Conservation (phyloP, 2,888 invertebrate genomes). For the Metallyticus violacea region DNA sequence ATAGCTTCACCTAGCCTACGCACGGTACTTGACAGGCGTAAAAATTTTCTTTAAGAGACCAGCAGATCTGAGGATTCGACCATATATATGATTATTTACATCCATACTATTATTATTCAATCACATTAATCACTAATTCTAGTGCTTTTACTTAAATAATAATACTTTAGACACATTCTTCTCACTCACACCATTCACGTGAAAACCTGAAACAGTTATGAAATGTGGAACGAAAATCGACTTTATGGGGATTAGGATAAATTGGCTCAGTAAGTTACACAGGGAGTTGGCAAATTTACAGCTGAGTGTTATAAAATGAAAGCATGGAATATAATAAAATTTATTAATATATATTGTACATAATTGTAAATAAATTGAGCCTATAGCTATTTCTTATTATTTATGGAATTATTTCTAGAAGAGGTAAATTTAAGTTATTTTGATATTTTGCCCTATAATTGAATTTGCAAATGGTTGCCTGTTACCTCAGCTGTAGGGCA, state of each 20-base stretch:
- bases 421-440: no score
- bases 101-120: not conserved
- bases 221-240: conserved; percentile 21
- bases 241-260: not conserved
- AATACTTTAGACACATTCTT: conserved; percentile 3
- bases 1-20: conserved; percentile 26
- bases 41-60: not conserved
- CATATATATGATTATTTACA: not conserved
- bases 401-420: no score
- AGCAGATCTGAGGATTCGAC: not conserved
- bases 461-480: no score
- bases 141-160: conserved; percentile 10
- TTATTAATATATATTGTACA: no score
- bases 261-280: not conserved
- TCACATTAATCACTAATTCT: not conserved
- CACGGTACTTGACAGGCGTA: conserved; percentile 26
- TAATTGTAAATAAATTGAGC: no score
- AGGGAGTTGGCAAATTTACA: conserved; percentile 8
- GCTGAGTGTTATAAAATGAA: not conserved
- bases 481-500: no score
- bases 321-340: no score
- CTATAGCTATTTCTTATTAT: no score
- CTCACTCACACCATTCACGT: conserved; percentile 16
- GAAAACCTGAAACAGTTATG: conserved; percentile 22
- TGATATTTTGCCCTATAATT: no score